Base-by-base conservation (phyloP, 30 jellyfish, hydroid and myxozoan genomes). In the Hydra vulgaris region DNA sequence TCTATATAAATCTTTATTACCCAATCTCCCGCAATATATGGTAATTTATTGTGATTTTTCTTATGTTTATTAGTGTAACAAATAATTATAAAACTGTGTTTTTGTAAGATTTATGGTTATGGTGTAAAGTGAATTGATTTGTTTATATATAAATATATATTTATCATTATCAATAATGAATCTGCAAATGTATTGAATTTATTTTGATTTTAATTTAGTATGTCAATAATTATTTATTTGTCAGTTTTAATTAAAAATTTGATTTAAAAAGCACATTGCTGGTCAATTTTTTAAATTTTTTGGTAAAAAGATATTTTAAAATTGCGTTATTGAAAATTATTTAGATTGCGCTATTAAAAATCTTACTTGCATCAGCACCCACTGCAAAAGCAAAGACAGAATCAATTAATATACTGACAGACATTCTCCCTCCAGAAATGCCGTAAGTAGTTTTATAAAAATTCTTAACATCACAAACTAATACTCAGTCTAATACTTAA, bases 351-450 rank as follows among this genome's bases (percentile, higher is more conserved):
- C 85, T 94, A 53, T 69, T 94, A 55, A 94, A 94, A 82, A 94
- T 94, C 25, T 66, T 94, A 20, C 95, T 94, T 24, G 99, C 99
- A 7, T 94, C 99, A 27, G 99, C 99, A 16, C 99, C 99, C 0
- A 94, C 99, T 17, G 99, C 99, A 8, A 94, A 94, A 85, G 96
- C 99, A 24, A 94, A 94, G 66, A 94, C 96, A 0, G 99, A 94
- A 75, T 94, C 99, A 15, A 94, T 94, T 27, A 94, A 94, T 69
- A 94, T 94, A 22, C 95, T 94, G 0, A 85, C 99, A 5, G 99
- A 94, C 83, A 95, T 94, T 27, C 86, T 94, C 17, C 99, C 99
- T 15, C 81, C 86, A 7, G 99, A 94, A 94, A 94, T 94, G 99
- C 99, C 99, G 99, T 94, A 79, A 26, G 99, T 94, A 17, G 0